Conservation (phyloP, 2,797 vertebrate genomes). For the Acridotheres tristis region DNA sequence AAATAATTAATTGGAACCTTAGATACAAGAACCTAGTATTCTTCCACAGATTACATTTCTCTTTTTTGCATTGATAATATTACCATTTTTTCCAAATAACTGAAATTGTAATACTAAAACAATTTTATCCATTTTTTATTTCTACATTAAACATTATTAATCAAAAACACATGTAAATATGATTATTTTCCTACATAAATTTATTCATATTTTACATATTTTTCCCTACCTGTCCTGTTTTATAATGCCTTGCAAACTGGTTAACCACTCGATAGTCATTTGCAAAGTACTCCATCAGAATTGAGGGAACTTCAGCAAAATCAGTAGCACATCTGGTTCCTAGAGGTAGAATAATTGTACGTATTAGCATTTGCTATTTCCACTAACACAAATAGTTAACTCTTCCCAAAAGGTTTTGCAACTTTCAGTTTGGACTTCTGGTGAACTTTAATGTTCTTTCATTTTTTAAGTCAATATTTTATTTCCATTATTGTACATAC, state of each 20-base stretch:
- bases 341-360: conserved; percentile 59
- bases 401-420: conserved; percentile 22
- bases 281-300: conserved; percentile 98
- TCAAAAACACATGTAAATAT: neutral
- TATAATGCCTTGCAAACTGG: conserved; percentile 95
- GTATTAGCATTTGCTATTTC: conserved; percentile 1
- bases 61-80: neutral
- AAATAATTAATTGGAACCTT: neutral
- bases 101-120: neutral
- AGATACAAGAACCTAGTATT: neutral
- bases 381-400: conserved; percentile 47
- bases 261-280: conserved; percentile 93
- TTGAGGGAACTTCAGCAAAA: conserved; percentile 97
- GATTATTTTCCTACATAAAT: neutral
- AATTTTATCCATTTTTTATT: neutral
- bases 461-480: conserved; percentile 73
- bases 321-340: conserved; percentile 97
- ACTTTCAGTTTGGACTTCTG: conserved; percentile 66
- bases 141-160: neutral
- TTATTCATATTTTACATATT: neutral
- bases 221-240: conserved; percentile 92
- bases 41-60: neutral
- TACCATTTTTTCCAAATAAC: neutral
- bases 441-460: conserved; percentile 69
- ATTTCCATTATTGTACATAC: conserved; percentile 68